phyloP scores from a whole-genome alignment of 2,888 invertebrate species.

The Heliconius erato region DNA sequence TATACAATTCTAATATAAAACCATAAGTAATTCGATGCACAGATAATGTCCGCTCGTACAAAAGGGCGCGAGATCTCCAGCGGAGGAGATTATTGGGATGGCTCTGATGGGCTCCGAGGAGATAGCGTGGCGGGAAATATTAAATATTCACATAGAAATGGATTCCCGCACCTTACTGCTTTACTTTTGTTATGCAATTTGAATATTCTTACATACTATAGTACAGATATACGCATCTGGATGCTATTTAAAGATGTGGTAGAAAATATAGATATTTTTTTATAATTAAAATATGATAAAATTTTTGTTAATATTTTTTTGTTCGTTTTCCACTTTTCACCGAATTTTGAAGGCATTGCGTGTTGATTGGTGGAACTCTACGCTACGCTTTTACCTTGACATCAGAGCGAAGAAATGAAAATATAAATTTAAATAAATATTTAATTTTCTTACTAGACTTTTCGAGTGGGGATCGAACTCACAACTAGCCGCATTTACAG shows the following conservation, averaged over 20 bases:
- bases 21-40: constrained; percentile 35
- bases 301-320: too few relatives aligned
- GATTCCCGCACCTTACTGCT: constrained; percentile 54
- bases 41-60: constrained; percentile 44
- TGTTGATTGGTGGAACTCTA: too few relatives aligned
- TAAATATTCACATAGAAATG: constrained; percentile 74
- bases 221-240: background rate
- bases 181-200: constrained; percentile 48
- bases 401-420: too few relatives aligned
- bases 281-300: too few relatives aligned
- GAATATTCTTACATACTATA: constrained; percentile 34
- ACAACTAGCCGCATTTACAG: too few relatives aligned
- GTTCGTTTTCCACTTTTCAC: too few relatives aligned
- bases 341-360: too few relatives aligned
- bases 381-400: too few relatives aligned
- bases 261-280: background rate
- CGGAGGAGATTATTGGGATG: constrained; percentile 73
- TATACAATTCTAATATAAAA: background rate
- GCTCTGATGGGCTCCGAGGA: constrained; percentile 64
- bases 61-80: constrained; percentile 55
- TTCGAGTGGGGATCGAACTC: too few relatives aligned
- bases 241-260: background rate
- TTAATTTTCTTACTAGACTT: too few relatives aligned
- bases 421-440: too few relatives aligned
- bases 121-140: constrained; percentile 72